Base-by-base conservation (phyloP, 92 coral and sea anemone species). In the Scolanthus callimorphus region DNA sequence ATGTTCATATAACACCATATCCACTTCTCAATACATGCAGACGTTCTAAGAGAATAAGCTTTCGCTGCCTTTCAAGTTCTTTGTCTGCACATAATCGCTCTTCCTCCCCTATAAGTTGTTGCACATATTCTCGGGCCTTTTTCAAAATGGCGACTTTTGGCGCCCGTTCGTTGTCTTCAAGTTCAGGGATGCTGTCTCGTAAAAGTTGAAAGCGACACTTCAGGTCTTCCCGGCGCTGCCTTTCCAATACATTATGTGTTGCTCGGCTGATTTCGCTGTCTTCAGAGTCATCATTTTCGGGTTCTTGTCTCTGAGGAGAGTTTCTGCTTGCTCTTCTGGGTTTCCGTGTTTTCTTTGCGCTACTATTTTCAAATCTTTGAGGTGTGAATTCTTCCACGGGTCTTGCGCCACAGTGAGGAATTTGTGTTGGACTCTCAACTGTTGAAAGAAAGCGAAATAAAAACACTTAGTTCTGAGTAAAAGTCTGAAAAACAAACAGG, bases 181-280 rank as follows among this genome's bases (percentile, higher is more conserved):
- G 65, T 30, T 94, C 99, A 0, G 99, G 99, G 13, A 94, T 82
- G 61, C 97, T 81, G 73, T 94, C 99, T 34, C 99, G 76, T 4
- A 94, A 67, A 9, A 71, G 82, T 54, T 94, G 99, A 65, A 94
- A 94, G 12, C 91, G 89, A 28, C 85, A 90, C 59, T 94, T 94
- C 22, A 94, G 74, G 49, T 94, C 99, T 61, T 94, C 99, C 19
- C 99, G 75, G 49, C 99, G 60, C 31, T 89, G 96, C 43, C 99
- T 55, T 55, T 94, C 99, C 2, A 94, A 65, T 1, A 94, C 99
- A 24, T 94, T 94, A 29, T 94, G 99, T 1, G 99, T 94, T 2
- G 99, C 99, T 12, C 99, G 94, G 44, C 97, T 94, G 30, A 85
- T 89, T 60, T 94, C 99, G 52, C 86, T 81, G 52, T 94, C 99